Conservation (phyloP, 2,113 vertebrate genomes). For the Paralichthys olivaceus region DNA sequence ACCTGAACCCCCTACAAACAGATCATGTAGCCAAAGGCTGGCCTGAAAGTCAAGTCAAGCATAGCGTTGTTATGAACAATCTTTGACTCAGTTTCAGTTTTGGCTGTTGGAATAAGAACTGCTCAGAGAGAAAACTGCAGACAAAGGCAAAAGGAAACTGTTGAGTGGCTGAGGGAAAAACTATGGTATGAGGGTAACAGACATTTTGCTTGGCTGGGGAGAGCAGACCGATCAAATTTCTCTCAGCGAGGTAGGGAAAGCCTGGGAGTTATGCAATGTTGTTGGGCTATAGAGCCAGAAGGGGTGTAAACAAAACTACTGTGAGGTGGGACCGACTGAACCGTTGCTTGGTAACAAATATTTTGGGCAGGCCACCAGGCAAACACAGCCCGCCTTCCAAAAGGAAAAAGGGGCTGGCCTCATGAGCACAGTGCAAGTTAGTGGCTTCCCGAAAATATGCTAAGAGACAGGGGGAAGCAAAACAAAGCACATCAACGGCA, state of each 20-base stretch:
- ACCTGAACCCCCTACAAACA: conserved; percentile 26
- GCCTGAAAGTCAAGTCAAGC: conserved; percentile 24
- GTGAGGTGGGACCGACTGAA: conserved; percentile 75
- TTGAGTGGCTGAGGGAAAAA: conserved; percentile 34
- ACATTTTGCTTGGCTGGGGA: conserved; percentile 55
- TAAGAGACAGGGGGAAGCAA: conserved; percentile 77
- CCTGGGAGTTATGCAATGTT: conserved; percentile 77
- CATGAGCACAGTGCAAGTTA: conserved; percentile 70
- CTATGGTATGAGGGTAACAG: conserved; percentile 43
- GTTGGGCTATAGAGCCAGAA: conserved; percentile 74
- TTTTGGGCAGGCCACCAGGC: conserved; percentile 83
- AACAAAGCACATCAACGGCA: conserved; percentile 70
- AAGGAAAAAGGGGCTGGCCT: conserved; percentile 79
- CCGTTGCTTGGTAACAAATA: conserved; percentile 85
- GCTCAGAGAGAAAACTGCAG: conserved; percentile 14
- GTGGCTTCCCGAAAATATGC: conserved; percentile 78
- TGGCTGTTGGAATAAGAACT: not conserved
- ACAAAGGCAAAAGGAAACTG: conserved; percentile 25
- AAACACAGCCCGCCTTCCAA: conserved; percentile 80
- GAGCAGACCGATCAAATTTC: conserved; percentile 63
- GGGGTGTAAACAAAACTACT: conserved; percentile 78
- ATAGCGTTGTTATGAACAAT: conserved; percentile 21
- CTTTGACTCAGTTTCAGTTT: conserved; percentile 37
- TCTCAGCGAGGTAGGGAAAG: conserved; percentile 64
- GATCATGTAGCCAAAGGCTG: conserved; percentile 29